Conservation (phyloP, 2,888 invertebrate genomes). For the Ectemnius continuus region DNA sequence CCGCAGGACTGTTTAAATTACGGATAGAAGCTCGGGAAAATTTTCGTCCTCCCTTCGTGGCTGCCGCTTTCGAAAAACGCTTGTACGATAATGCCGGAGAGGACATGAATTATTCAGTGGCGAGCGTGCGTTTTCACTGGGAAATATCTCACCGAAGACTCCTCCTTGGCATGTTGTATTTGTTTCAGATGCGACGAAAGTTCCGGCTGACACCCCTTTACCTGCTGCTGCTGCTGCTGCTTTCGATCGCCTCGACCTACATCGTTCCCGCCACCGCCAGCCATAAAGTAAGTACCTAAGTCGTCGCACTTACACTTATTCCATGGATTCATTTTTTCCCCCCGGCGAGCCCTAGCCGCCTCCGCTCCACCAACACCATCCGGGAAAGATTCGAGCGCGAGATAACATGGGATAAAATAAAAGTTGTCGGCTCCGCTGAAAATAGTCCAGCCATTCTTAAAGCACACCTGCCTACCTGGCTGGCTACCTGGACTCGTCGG, state of each 20-base stretch:
- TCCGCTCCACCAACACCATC: background rate
- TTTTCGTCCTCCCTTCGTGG: background rate
- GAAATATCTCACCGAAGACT: constrained; percentile 19
- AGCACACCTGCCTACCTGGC: constrained; percentile 13
- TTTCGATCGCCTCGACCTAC: constrained; percentile 58
- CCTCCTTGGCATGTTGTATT: constrained; percentile 13
- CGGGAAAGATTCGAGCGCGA: too few species aligned
- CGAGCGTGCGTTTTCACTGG: background rate
- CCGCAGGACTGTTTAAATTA: background rate
- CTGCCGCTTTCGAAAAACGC: background rate
- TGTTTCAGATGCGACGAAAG: constrained; percentile 69
- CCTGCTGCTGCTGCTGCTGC: constrained; percentile 59
- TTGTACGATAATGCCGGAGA: background rate
- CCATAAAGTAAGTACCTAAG: constrained; percentile 62
- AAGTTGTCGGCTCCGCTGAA: background rate
- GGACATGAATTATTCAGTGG: constrained; percentile 12
- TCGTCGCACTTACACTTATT: background rate
- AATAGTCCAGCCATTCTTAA: background rate
- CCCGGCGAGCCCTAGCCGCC: background rate
- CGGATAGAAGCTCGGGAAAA: too few species aligned
- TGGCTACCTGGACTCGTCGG: background rate
- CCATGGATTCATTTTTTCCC: constrained; percentile 5
- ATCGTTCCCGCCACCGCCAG: constrained; percentile 47
- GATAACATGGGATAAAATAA: background rate
- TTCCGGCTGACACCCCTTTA: constrained; percentile 44